Evolutionary conservation across 1,140 invertebrate genomes (phyloP).

Genomic region (Drosophila nikananu): DNA sequence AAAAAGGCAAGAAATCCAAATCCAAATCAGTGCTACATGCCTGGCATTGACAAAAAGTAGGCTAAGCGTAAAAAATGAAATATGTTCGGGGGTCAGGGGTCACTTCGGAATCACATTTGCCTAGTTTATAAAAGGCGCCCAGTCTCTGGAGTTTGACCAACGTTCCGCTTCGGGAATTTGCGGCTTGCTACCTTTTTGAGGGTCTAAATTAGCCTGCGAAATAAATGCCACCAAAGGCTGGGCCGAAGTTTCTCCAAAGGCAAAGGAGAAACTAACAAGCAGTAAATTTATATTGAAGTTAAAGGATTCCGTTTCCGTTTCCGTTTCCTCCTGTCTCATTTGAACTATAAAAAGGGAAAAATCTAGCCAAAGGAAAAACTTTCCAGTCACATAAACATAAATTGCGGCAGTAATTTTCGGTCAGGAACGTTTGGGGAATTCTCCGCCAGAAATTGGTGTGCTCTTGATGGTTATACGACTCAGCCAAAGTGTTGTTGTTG

Average conservation of each 20-base stretch:
- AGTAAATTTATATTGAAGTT: constrained; percentile 72
- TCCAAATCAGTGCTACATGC: constrained; percentile 68
- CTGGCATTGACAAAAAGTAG: constrained; percentile 68
- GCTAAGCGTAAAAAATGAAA: constrained; percentile 74
- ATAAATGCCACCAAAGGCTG: constrained; percentile 61
- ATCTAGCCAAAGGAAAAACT: constrained; percentile 51
- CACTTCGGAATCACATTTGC: constrained; percentile 62
- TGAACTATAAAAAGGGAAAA: constrained; percentile 69
- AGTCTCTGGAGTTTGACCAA: constrained; percentile 61
- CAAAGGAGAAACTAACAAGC: constrained; percentile 56
- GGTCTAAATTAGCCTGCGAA: constrained; percentile 44
- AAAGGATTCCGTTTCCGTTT: constrained; percentile 32
- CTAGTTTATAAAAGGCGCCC: constrained; percentile 65
- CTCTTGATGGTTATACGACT: constrained; percentile 51
- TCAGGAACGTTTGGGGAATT: constrained; percentile 47
- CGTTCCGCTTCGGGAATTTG: constrained; percentile 50
- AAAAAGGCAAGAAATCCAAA: constrained; percentile 39
- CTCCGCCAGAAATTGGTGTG: constrained; percentile 46
- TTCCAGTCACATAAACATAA: constrained; percentile 82
- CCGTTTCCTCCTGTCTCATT: constrained; percentile 61
- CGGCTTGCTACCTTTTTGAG: constrained; percentile 46
- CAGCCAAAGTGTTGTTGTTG: constrained; percentile 46
- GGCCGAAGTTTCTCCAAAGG: constrained; percentile 41
- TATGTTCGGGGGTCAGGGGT: constrained; percentile 54
- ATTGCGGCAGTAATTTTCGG: constrained; percentile 79